These are phyloP conservation scores for Trichosurus vulpecula DNA, from an alignment of 2,797 vertebrate species.

Conservation along the genomic window DNA sequence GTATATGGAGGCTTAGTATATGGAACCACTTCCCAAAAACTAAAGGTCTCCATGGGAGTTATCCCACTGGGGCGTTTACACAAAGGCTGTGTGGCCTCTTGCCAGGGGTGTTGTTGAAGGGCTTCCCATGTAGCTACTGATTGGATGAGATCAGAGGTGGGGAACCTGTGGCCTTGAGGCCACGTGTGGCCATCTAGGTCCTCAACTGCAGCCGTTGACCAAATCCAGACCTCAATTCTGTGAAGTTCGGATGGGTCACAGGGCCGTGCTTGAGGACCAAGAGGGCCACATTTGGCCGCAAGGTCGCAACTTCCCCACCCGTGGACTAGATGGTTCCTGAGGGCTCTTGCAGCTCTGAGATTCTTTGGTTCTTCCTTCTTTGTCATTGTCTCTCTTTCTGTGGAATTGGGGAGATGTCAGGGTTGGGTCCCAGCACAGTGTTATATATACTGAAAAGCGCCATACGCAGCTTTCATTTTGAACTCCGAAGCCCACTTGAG, in stretches of 20 bases:
- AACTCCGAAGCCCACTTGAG: neutral
- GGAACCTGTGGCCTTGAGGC: too few relatives aligned
- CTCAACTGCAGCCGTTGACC: too few relatives aligned
- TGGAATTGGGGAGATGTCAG: conserved; percentile 10
- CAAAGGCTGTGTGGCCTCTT: neutral
- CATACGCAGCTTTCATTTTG: neutral
- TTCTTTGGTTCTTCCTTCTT: neutral
- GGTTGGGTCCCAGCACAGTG: neutral
- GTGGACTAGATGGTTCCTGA: too few relatives aligned
- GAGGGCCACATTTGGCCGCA: too few relatives aligned
- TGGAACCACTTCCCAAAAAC: neutral
- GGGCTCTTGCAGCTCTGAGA: neutral
- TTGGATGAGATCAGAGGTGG: neutral
- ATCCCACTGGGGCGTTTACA: neutral
- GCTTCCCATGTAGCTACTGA: neutral
- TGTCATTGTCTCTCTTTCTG: neutral
- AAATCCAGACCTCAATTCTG: too few relatives aligned
- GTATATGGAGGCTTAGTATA: neutral
- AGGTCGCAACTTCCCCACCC: too few relatives aligned
- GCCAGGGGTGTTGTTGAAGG: neutral
- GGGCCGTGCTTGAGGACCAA: too few relatives aligned
- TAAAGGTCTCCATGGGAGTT: neutral
- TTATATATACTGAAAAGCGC: neutral
- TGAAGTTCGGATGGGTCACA: too few relatives aligned
- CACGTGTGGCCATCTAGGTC: too few relatives aligned